A percentile compares a stretch with the other conserved stretches of the same genome.
phyloP scores from a whole-genome alignment of 2,797 vertebrate species.

The Denticeps clupeoides region DNA sequence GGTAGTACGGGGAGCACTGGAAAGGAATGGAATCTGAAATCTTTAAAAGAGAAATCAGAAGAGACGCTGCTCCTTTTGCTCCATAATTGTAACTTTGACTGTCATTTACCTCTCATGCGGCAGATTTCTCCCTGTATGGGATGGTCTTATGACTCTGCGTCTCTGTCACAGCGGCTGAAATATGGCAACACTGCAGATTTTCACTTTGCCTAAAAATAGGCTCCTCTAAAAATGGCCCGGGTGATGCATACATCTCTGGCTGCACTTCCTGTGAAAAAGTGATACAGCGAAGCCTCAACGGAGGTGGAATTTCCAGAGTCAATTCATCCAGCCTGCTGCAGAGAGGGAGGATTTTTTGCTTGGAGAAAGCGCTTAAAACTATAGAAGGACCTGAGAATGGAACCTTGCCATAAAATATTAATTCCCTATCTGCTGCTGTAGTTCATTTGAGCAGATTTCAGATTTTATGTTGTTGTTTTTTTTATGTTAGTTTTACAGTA shows the following conservation, averaged over 20 bases:
- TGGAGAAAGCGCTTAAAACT: conserved; percentile 2
- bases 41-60: no score
- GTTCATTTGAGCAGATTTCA: no score
- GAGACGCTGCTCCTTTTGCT: no score
- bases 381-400: no score
- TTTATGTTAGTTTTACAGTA: no score
- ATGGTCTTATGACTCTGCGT: not conserved
- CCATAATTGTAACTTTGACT: no score
- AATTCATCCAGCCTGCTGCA: conserved; percentile 11
- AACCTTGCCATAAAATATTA: no score
- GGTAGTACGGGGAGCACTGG: no score
- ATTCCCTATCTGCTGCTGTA: no score
- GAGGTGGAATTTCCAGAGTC: conserved; percentile 9
- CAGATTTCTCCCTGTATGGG: not conserved
- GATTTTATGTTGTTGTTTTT: no score
- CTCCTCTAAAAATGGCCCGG: conserved; percentile 35
- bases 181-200: conserved; percentile 46
- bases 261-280: conserved; percentile 27
- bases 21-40: no score
- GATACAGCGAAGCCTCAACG: not conserved
- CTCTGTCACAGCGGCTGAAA: conserved; percentile 19
- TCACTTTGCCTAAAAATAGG: conserved; percentile 55
- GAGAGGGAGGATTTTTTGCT: conserved; percentile 2
- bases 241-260: conserved; percentile 36
- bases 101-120: not conserved